phyloP scores from a whole-genome alignment of 2,888 invertebrate species.

The Chymomyza fuscimana region DNA sequence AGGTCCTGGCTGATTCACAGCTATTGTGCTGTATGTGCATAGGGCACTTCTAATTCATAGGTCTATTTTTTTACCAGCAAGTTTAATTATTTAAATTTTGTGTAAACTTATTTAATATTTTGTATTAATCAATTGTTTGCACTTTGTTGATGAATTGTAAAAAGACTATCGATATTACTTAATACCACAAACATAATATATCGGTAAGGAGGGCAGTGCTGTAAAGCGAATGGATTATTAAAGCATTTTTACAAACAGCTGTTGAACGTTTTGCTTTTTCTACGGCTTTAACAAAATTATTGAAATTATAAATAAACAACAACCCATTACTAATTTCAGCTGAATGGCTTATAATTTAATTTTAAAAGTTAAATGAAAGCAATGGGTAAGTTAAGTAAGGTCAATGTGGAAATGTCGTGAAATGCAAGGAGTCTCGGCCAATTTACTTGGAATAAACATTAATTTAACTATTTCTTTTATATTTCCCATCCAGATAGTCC shows the following conservation, averaged over 20 bases:
- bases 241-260: neutral
- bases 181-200: neutral
- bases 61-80: neutral
- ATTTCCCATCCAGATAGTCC: neutral
- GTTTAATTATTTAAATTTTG: neutral
- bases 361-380: neutral
- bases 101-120: neutral
- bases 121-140: neutral
- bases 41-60: neutral
- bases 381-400: constrained; percentile 25
- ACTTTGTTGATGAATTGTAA: neutral
- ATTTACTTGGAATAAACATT: neutral
- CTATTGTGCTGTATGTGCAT: neutral
- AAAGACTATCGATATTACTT: neutral
- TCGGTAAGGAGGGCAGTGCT: neutral
- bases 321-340: neutral
- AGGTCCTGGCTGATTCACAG: neutral
- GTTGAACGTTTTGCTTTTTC: constrained; percentile 17
- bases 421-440: neutral
- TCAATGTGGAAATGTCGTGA: neutral
- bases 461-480: neutral
- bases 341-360: neutral
- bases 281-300: constrained; percentile 21
- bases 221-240: neutral
- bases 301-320: constrained; percentile 30